phyloP scores from a whole-genome alignment of 1,140 invertebrate genomes.

The Neodiprion fabricii region DNA sequence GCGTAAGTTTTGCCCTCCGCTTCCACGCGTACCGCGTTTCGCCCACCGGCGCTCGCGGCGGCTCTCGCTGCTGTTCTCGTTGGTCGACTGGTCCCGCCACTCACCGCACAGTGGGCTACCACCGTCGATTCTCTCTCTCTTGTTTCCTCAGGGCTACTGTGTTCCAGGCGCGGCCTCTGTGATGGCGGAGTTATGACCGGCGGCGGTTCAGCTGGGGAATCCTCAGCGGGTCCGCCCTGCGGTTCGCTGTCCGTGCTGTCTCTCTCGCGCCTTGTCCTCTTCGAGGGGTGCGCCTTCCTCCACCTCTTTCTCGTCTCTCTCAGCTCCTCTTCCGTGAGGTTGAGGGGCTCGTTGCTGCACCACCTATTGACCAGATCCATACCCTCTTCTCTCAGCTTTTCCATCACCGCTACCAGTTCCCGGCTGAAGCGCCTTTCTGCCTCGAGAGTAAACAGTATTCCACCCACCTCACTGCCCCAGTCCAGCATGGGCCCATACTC shows the following conservation, averaged over 20 bases:
- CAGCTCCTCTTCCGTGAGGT: background rate
- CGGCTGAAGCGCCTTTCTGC: background rate
- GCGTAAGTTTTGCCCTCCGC: too few relatives aligned
- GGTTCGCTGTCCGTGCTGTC: background rate
- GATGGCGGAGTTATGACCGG: too few relatives aligned
- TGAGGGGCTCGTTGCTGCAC: background rate
- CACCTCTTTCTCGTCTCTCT: background rate
- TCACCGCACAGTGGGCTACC: too few relatives aligned
- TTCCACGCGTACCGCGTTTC: too few relatives aligned
- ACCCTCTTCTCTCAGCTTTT: background rate
- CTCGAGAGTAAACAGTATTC: background rate
- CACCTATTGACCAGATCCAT: background rate
- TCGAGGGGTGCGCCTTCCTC: background rate
- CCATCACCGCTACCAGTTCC: background rate
- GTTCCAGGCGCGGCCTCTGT: too few relatives aligned
- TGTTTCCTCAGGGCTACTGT: too few relatives aligned
- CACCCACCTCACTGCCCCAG: background rate
- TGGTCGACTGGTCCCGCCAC: too few relatives aligned
- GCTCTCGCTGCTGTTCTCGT: too few relatives aligned
- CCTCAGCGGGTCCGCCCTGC: too few relatives aligned
- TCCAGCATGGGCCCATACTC: background rate
- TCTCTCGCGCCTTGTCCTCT: background rate
- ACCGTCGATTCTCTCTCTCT: too few relatives aligned
- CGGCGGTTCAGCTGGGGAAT: too few relatives aligned
- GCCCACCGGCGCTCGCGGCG: too few relatives aligned